A percentile compares a stretch with the other conserved stretches of the same genome.
phyloP scores from a whole-genome alignment of 2,888 invertebrate genomes.

The Hyposoter didymator region DNA sequence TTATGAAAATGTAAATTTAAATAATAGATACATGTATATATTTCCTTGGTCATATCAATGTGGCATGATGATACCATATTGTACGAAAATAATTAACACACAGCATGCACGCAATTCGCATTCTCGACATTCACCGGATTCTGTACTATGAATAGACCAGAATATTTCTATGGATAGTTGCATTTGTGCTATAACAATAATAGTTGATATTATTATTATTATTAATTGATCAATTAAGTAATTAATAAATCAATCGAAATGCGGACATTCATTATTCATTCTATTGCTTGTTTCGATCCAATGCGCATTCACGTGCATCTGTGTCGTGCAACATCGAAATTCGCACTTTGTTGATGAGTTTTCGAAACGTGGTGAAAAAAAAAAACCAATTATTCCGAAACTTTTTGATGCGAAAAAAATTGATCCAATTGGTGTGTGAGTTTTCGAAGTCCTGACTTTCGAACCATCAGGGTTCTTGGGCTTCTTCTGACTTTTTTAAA shows the following conservation, averaged over 20 bases:
- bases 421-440: constrained; percentile 4
- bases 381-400: background rate
- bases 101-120: constrained; percentile 64
- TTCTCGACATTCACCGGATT: constrained; percentile 63
- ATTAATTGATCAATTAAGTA: too few relatives aligned
- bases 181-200: constrained; percentile 22
- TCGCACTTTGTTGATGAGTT: constrained; percentile 32
- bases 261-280: constrained; percentile 14
- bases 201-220: constrained; percentile 26
- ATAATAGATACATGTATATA: background rate
- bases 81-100: constrained; percentile 40
- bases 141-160: constrained; percentile 14
- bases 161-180: constrained; percentile 27
- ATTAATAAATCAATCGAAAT: constrained; percentile 4
- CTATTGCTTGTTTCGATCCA: constrained; percentile 8
- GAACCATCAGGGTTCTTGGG: background rate
- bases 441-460: background rate
- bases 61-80: background rate
- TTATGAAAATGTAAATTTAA: background rate
- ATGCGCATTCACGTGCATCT: constrained; percentile 61
- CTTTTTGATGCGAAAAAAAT: constrained; percentile 15
- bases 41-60: constrained; percentile 12
- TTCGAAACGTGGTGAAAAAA: constrained; percentile 8
- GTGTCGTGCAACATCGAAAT: constrained; percentile 60
- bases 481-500: background rate